These are phyloP conservation scores for Nycticryphes semicollaris DNA, from an alignment of 2,113 vertebrate species.

Conservation along the genomic window DNA sequence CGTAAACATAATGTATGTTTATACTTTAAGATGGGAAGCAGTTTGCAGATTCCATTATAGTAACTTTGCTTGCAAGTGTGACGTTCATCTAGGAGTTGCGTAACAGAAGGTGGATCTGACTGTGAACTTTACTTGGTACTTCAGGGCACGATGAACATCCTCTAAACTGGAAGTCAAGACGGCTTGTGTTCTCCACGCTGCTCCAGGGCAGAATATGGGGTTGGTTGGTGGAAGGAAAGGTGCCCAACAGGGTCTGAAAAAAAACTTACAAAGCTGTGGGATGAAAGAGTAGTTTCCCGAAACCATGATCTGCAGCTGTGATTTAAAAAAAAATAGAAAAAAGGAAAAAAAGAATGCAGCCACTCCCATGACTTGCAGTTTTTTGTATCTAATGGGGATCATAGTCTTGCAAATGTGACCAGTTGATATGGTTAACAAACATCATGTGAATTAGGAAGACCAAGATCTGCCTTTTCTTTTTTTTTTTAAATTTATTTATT, in stretches of 20 bases:
- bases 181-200: background rate
- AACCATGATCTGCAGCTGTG: background rate
- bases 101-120: background rate
- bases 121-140: background rate
- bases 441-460: background rate
- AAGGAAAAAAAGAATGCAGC: background rate
- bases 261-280: background rate
- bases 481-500: background rate
- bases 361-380: background rate
- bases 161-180: background rate
- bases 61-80: background rate
- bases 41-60: background rate
- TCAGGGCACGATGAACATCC: background rate
- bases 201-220: rapidly evolving
- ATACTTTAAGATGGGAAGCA: background rate
- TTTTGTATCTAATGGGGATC: rapidly evolving
- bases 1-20: background rate
- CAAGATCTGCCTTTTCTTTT: background rate
- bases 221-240: background rate
- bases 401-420: background rate
- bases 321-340: background rate
- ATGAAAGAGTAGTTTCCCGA: background rate
- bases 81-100: background rate
- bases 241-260: background rate
- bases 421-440: background rate